Conservation (phyloP, 1,140 invertebrate species). For the Diorhabda sublineata region DNA sequence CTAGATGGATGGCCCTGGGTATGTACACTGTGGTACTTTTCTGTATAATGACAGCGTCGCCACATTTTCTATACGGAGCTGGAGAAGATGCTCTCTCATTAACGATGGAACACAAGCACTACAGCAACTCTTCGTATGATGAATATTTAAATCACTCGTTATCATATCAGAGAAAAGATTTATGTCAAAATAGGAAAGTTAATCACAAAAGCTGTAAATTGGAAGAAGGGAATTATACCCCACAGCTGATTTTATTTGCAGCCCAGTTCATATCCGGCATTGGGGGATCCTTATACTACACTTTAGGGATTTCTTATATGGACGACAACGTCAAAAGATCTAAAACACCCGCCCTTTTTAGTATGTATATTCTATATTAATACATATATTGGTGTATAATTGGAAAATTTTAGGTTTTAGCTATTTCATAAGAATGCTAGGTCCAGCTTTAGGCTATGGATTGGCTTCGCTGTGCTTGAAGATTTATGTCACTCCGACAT, state of each 20-base stretch:
- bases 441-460: conserved; percentile 67
- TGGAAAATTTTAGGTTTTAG: conserved; percentile 54
- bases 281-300: conserved; percentile 62
- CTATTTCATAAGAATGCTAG: conserved; percentile 66
- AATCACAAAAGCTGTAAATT: conserved; percentile 50
- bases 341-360: conserved; percentile 62
- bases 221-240: conserved; percentile 57
- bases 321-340: conserved; percentile 68
- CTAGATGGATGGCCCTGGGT: conserved; percentile 68
- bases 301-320: conserved; percentile 66
- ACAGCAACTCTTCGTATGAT: conserved; percentile 41
- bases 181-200: conserved; percentile 39
- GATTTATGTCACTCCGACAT: conserved; percentile 63
- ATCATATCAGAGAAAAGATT: conserved; percentile 44
- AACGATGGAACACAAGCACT: conserved; percentile 58
- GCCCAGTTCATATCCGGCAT: conserved; percentile 66
- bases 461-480: conserved; percentile 65
- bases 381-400: not conserved
- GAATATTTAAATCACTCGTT: conserved; percentile 26
- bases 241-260: conserved; percentile 57
- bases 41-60: conserved; percentile 65
- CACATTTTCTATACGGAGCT: conserved; percentile 70
- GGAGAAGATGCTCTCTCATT: conserved; percentile 63
- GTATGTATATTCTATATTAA: conserved; percentile 45
- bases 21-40: conserved; percentile 65